phyloP scores from a whole-genome alignment of 2,888 invertebrate genomes.

The Leptinotarsa tumamoca region DNA sequence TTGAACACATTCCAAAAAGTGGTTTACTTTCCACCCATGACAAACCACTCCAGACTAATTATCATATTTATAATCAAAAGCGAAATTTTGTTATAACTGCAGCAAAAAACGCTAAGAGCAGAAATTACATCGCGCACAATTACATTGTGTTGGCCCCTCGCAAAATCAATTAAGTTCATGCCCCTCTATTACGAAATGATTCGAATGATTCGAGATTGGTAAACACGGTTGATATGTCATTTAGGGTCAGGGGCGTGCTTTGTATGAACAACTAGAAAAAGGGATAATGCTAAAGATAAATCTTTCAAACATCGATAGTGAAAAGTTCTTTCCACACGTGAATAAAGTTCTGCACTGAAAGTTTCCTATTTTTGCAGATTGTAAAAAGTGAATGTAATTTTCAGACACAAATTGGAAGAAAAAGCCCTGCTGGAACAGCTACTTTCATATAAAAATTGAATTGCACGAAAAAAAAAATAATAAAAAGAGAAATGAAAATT shows the following conservation, averaged over 20 bases:
- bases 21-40: too few relatives aligned
- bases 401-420: too few relatives aligned
- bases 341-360: too few relatives aligned
- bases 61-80: background rate
- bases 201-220: constrained; percentile 63
- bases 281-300: background rate
- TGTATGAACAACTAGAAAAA: background rate
- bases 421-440: too few relatives aligned
- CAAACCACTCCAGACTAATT: too few relatives aligned
- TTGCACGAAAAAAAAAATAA: too few relatives aligned
- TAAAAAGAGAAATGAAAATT: too few relatives aligned
- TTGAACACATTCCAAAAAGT: too few relatives aligned
- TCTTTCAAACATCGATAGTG: background rate
- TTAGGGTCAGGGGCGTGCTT: constrained; percentile 25
- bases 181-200: constrained; percentile 62
- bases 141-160: constrained; percentile 40
- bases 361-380: too few relatives aligned
- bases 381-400: too few relatives aligned
- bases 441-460: too few relatives aligned
- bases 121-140: constrained; percentile 33
- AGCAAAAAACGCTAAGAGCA: constrained; percentile 32
- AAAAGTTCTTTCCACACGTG: too few relatives aligned
- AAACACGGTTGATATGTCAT: constrained; percentile 62
- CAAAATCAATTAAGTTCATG: constrained; percentile 63
- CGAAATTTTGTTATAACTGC: constrained; percentile 23